Evolutionary conservation across 2,888 invertebrate genomes (phyloP), one percentile per base, ranked within the genome.

Genomic region (Agonopterix subpropinquella): DNA sequence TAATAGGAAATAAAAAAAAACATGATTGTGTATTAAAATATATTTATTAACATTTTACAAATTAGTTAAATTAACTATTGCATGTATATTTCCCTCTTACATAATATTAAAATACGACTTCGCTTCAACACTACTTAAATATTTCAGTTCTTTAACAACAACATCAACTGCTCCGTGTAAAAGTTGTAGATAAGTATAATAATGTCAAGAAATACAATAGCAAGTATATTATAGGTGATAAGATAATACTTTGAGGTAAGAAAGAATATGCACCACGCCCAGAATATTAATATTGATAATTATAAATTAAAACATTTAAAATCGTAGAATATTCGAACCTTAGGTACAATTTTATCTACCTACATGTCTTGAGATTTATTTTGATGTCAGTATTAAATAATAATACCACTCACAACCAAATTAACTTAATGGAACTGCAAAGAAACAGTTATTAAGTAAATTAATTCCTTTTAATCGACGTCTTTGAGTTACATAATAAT

Each of bases 21-120:
- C 28, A 28, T 28, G 5, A 28, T 28, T 28, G 47, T 62, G 68
- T 77, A 81, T 83, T 84, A 82, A 82, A 81, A 80, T 82, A 77
- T 73, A 75, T 80, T 83, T 81, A 82, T 80, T 79, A 70, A 70
- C 73, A 78, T 79, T 82, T 78, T 83, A 82, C 82, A 83, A 76
- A 77, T 76, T 73, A 76, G 70, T 75, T 74, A 68, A 68, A 73
- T 73, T 69, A 76, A 72, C 71, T 73, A 71, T 61, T 70, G 65
- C 68, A 67, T 73, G 71, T 73, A 71, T 70, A 67, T 64, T 70
- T 61, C 59, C 63, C 62, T 55, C 53, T 49, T 54, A 64, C 53
- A 61, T 63, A 66, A 68, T 11, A 42, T 42, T 42, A 62, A 71
- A 67, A 67, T 28, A 59, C 65, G 48, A 49, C 47, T 49, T 42